phyloP scores from a whole-genome alignment of 2,888 invertebrate genomes.

The Monopis laevigella region DNA sequence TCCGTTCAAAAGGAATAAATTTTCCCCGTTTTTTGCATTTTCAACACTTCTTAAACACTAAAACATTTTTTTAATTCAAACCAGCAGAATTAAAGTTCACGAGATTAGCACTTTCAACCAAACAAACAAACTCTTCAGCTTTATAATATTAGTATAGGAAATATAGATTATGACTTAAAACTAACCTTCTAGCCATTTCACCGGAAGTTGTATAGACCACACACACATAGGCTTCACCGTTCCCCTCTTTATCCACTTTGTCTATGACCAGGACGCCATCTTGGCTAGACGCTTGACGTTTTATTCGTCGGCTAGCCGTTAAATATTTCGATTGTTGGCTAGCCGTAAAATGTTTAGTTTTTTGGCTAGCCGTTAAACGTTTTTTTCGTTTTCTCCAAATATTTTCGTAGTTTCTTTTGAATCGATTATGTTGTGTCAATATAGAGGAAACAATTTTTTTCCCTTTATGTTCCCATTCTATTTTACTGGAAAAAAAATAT shows the following conservation, averaged over 20 bases:
- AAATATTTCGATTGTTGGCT: conserved; percentile 19
- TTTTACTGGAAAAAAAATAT: conserved; percentile 35
- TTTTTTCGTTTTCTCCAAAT: conserved; percentile 19
- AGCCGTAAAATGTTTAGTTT: conserved; percentile 18
- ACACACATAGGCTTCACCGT: conserved; percentile 84
- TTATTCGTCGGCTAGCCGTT: conserved; percentile 34
- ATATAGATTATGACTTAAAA: too few species aligned
- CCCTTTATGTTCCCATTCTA: conserved; percentile 60
- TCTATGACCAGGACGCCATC: conserved; percentile 70
- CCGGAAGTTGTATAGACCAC: conserved; percentile 79
- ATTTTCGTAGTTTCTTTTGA: conserved; percentile 35
- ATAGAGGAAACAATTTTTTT: conserved; percentile 42
- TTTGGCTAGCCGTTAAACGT: conserved; percentile 23
- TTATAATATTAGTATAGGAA: too few species aligned
- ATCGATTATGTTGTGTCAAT: conserved; percentile 42
- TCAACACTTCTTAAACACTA: too few species aligned
- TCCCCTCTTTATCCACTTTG: conserved; percentile 69
- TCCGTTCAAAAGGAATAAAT: too few species aligned
- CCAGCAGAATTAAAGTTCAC: too few species aligned
- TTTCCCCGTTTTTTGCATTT: too few species aligned
- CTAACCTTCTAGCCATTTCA: conserved; percentile 74
- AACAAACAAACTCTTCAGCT: too few species aligned
- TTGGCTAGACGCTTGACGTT: conserved; percentile 43
- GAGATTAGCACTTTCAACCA: too few species aligned
- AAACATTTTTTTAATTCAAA: too few species aligned